Evolutionary conservation across 2,888 invertebrate genomes (phyloP), one percentile per base, ranked within the genome.

Genomic region (Archips xylosteana): DNA sequence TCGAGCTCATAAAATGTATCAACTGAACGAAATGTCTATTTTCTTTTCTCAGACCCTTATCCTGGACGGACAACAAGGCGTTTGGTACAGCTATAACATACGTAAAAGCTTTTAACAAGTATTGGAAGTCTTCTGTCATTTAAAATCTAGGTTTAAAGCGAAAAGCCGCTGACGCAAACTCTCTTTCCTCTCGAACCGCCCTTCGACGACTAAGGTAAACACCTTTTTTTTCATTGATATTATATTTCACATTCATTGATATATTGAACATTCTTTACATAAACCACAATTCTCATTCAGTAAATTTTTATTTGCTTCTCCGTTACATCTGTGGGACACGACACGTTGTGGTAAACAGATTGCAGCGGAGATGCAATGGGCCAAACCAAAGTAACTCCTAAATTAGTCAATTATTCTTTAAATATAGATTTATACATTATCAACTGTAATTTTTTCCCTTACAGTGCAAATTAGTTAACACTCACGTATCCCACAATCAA

Each of bases 1-100:
- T 68, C 54, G 63, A 34, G 42, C 63, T 73, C 59, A 59, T 32
- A 51, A 64, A 72, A 67, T 34, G 64, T 64, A 49, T 67, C 47
- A 47, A 67, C 47, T 51, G 66, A 54, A 54, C 61, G 47, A 51
- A 67, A 63, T 57, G 9, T 47, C 63, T 45, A 63, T 12, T 63
- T 47, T 63, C 47, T 32, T 63, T 47, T 23, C 62, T 62, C 5
- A 62, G 5, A 45, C 23, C 15, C 15, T 62, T 62, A 9, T 2
- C 62, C 32, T 3, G 6, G 13, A 47, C 47, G 32, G 47, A 13
- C 12, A 45, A 6, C 47, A 13, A 8, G 47, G 47, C 32, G 32
- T 34, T 47, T 47, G 12, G 12, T 45, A 32, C 9, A 3, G 15
- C 54, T 54, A 9, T 23, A 2, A 23, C 23, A 39, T 1, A 9